Evolutionary conservation across 2,888 invertebrate genomes (phyloP).

Genomic region (Lasioglossum villosulum): DNA sequence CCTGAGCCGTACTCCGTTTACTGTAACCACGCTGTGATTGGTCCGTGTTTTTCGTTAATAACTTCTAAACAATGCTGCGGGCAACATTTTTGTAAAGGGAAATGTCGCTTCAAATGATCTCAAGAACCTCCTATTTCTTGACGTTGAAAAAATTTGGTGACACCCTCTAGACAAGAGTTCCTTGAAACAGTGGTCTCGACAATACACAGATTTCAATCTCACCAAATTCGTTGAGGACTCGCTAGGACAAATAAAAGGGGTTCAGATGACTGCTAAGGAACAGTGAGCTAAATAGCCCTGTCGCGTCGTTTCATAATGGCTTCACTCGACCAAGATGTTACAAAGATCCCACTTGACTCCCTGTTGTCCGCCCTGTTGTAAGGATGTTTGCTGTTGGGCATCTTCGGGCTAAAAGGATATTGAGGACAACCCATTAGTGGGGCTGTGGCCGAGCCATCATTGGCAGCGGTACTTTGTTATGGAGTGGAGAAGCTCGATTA

Average conservation of each 20-base stretch:
- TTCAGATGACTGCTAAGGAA: not conserved
- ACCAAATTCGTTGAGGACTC: not conserved
- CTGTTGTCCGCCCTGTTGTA: not conserved
- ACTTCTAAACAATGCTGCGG: no score
- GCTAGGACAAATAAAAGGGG: not conserved
- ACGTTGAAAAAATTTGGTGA: no score
- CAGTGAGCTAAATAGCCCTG: not conserved
- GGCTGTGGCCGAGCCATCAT: not conserved
- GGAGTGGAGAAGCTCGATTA: not conserved
- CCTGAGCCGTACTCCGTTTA: no score
- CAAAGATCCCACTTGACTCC: not conserved
- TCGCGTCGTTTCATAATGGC: not conserved
- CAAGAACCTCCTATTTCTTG: no score
- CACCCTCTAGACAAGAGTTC: no score
- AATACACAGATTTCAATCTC: no score
- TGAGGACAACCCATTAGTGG: not conserved
- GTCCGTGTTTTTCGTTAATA: no score
- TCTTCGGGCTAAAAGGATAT: constrained; percentile 3
- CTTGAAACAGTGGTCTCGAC: no score
- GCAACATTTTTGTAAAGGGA: no score
- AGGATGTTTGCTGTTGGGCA: not conserved
- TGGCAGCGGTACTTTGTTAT: not conserved
- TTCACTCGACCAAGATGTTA: not conserved
- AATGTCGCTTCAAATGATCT: no score
- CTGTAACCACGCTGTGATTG: no score